Evolutionary conservation across 1,140 invertebrate species (phyloP), one percentile per base, ranked within the genome.

Genomic region (Parapsyche elsis): DNA sequence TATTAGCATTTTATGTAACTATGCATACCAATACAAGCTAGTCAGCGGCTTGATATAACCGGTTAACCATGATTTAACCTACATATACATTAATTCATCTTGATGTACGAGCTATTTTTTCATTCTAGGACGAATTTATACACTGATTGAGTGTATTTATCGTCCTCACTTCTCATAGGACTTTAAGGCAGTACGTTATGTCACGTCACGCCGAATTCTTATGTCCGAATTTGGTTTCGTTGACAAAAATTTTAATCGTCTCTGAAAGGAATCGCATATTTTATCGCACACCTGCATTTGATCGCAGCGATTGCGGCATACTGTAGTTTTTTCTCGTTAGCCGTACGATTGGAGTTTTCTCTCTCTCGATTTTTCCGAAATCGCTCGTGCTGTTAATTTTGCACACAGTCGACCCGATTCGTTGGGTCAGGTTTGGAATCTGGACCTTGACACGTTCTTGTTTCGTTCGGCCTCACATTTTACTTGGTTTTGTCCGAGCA

Each of bases 361-460:
- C 49, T 12, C 10, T 14, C 10, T 12, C 49, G 16, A 53, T 53
- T 53, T 53, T 14, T 53, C 12, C 49, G 49, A 53, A 53, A 53
- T 53, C 12, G 49, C 30, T 38, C 30, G 30, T 38, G 30, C 16
- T 14, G 49, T 53, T 12, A 67, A 67, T 67, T 67, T 67, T 26
- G n/a, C 64, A 67, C 64, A 67, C 23, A 67, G 7, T 67, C 49
- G 64, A 67, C 64, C 64, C 24, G 24, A 67, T 67, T 61, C 21
- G 10, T 24, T 23, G 64, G 64, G 64, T 67, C 64, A 67, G 64
- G 64, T 67, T 67, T 67, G 64, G 64, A 26, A 26, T 23, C 21
- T 23, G 64, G 64, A 67, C 64, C 64, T 67, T 67, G 64, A 67
- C 64, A 67, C 64, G 24, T 67, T 67, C 64, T 26, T 67, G 23